Percentiles rank a stretch among this genome's conserved stretches.
phyloP scores from a whole-genome alignment of 2,113 vertebrate species.

The Copsychus sechellarum region DNA sequence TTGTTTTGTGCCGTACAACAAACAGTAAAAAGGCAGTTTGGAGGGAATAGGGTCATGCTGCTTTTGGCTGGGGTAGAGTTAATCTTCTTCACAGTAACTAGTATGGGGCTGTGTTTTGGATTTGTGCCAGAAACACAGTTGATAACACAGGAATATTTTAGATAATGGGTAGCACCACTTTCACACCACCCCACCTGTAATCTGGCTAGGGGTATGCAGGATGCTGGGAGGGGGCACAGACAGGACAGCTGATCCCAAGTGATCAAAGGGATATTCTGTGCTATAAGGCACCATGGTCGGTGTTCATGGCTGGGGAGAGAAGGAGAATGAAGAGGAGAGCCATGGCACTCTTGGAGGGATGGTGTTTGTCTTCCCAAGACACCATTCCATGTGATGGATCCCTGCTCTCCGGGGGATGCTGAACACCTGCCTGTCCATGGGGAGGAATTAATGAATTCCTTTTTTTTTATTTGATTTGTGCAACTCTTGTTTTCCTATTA shows the following conservation, averaged over 20 bases:
- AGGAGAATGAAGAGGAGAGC: neutral
- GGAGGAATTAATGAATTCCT: neutral
- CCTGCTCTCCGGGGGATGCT: neutral
- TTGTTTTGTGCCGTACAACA: neutral
- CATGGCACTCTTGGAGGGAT: rapidly evolving
- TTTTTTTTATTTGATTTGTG: neutral
- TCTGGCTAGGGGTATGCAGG: rapidly evolving
- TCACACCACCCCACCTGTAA: neutral
- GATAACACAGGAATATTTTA: neutral
- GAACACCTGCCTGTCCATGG: neutral
- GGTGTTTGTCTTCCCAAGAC: neutral
- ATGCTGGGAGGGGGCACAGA: neutral
- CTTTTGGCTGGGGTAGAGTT: neutral
- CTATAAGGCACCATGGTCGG: rapidly evolving
- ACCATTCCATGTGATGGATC: neutral
- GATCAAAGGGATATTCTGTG: rapidly evolving
- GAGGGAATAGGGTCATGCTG: neutral
- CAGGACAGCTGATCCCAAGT: neutral
- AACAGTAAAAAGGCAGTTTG: neutral
- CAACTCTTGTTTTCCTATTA: neutral
- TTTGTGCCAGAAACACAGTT: neutral
- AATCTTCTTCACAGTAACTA: neutral
- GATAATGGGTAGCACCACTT: neutral
- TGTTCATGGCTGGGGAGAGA: neutral
- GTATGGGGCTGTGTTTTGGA: neutral